Percentiles rank a stretch among this genome's conserved stretches.
These are phyloP conservation scores for Micoletzkya japonica DNA, from an alignment of 2,888 invertebrate genomes.

Conservation along the genomic window DNA sequence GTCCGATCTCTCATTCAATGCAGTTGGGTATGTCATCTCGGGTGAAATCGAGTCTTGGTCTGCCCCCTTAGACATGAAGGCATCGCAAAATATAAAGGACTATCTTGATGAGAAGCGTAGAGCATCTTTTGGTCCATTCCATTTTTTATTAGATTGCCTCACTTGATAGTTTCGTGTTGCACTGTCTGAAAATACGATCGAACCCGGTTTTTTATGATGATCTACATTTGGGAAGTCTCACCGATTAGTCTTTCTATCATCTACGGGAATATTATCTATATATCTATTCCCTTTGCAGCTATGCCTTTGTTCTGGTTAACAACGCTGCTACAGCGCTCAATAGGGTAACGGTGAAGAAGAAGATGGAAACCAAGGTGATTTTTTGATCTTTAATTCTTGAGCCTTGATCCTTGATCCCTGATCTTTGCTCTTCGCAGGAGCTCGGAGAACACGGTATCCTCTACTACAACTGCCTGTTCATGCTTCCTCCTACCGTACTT, in stretches of 20 bases:
- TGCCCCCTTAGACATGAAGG: too few species aligned
- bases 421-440: constrained; percentile 45
- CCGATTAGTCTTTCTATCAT: constrained; percentile 73
- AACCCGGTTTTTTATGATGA: too few species aligned
- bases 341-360: constrained; percentile 92
- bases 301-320: constrained; percentile 84
- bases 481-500: constrained; percentile 64
- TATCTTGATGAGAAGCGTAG: too few species aligned
- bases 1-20: constrained; percentile 50
- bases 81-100: too few species aligned
- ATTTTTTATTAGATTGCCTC: too few species aligned
- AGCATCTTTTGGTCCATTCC: too few species aligned
- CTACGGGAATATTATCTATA: too few species aligned
- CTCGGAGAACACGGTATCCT: constrained; percentile 68
- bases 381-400: background rate
- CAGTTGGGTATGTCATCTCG: constrained; percentile 84
- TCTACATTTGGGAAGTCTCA: too few species aligned
- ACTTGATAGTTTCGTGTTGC: too few species aligned
- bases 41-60: too few species aligned
- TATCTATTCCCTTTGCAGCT: constrained; percentile 71
- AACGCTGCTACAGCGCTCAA: constrained; percentile 91
- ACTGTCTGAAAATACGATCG: too few species aligned
- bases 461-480: constrained; percentile 68
- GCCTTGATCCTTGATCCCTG: background rate
- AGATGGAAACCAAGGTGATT: constrained; percentile 78